Evolutionary conservation across 1,140 invertebrate species (phyloP), one percentile per base, ranked within the genome.

Genomic region (Asbolus verrucosus): DNA sequence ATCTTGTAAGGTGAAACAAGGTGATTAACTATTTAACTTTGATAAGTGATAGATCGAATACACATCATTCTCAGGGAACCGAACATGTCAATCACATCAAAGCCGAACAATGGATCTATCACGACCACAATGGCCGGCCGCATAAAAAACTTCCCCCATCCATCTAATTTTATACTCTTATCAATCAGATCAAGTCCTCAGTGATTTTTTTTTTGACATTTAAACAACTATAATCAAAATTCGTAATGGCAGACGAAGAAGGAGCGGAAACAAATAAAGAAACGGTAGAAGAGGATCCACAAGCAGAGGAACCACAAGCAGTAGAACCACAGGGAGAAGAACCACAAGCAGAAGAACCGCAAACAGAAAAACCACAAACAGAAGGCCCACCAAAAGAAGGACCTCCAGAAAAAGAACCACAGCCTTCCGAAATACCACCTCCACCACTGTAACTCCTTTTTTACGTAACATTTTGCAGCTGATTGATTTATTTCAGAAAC

Each of bases 41-140:
- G 38, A 33, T 70, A 70, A 70, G 68, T 70, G 68, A 33, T 31
- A 63, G 61, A 65, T 70, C 68, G 68, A 70, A 61, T 70, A 43
- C 36, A 65, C 39, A 70, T 70, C 43, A 70, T 36, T 70, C 46
- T 54, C 30, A 50, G 61, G 24, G 61, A 62, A 31, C 36, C 43
- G 62, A 70, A 70, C 61, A 65, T 41, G 69, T 70, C 69, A 70
- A 70, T 70, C 69, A 70, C 36, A 41, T 33, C 59, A 38, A 16
- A 46, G 43, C 43, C 27, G 13, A 50, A 67, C 67, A 69, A 69
- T 69, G 54, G 54, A 62, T n/a, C n/a, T n/a, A n/a, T n/a, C n/a
- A n/a, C 67, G 46, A 13, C n/a, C 46, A 54, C 46, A 54, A 54
- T 27, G 11, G 46, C 19, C n/a, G 11, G 3, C 19, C 19, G 27